Base-by-base conservation (phyloP, 2,888 invertebrate species). In the Leucophora obtusa region DNA sequence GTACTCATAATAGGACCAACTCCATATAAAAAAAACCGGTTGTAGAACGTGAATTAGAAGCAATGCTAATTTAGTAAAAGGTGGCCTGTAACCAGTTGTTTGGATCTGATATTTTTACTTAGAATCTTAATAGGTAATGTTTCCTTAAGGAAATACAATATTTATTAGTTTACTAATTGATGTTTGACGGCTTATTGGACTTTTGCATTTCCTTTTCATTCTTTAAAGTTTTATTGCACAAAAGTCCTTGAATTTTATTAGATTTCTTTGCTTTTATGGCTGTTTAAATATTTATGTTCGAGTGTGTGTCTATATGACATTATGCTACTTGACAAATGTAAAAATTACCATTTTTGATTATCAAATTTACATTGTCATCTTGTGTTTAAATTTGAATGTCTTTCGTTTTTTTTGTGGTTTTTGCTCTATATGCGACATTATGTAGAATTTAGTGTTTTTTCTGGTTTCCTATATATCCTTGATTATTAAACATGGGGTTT, bases 311-410 rank as follows among this genome's bases (percentile, higher is more conserved):
- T n/a, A n/a, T n/a, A n/a, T n/a, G 8, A 35, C 11, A 1, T 9
- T 38, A 38, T 38, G 38, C 38, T 38, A 14, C 11, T 38, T 38
- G 38, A 38, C 38, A 38, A 38, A 38, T 38, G 11, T 38, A 38
- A 38, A 38, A 38, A 38, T 38, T 38, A 38, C 38, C 38, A 38
- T 38, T 38, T 38, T 38, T 72, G 72, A 72, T 72, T 72, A 72
- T 63, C 50, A 72, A 63, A 62, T 72, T 63, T 72, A 63, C 62
- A 62, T 63, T 71, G 35, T 43, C 54, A 60, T 43, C 17, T 58
- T 56, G 43, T 43, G 28, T 43, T 56, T 14, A 15, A 51, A 70
- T 60, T 60, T 60, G 6, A 11, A 70, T 33, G 58, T 50, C 18
- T 47, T 56, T 58, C 24, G 24, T 58, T 0, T 33, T 15, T 59